A percentile compares a stretch with the other conserved stretches of the same genome.
These are phyloP conservation scores for Vombatus ursinus DNA, from an alignment of 2,113 vertebrate species.

Conservation along the genomic window DNA sequence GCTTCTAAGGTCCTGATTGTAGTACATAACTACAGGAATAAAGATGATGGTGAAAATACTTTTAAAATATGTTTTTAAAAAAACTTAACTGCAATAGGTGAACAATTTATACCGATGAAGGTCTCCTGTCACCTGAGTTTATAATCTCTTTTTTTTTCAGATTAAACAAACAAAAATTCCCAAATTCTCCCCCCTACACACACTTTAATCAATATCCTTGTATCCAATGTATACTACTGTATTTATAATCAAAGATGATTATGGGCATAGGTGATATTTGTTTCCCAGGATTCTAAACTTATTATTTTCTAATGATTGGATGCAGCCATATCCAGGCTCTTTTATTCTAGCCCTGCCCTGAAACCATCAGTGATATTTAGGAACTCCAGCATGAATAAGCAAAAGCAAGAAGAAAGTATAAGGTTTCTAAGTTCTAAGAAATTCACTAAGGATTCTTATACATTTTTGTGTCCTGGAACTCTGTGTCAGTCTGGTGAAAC, in stretches of 20 bases:
- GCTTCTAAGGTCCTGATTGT: neutral
- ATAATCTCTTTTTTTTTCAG: neutral
- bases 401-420: neutral
- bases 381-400: neutral
- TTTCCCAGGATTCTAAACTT: neutral
- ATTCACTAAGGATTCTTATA: neutral
- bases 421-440: neutral
- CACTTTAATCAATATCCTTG: neutral
- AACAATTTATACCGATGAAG: neutral
- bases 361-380: neutral
- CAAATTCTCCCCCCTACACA: neutral
- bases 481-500: neutral
- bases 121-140: neutral
- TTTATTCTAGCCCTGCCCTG: neutral
- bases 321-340: neutral
- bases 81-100: neutral
- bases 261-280: slow-evolving; percentile 7
- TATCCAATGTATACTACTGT: neutral
- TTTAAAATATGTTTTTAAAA: neutral
- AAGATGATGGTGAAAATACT: neutral
- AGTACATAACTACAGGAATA: slow-evolving; percentile 20
- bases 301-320: neutral
- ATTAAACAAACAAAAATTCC: slow-evolving; percentile 6
- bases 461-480: neutral
- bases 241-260: neutral